Conservation (phyloP, 2,797 vertebrate species). For the Gouania willdenowi region DNA sequence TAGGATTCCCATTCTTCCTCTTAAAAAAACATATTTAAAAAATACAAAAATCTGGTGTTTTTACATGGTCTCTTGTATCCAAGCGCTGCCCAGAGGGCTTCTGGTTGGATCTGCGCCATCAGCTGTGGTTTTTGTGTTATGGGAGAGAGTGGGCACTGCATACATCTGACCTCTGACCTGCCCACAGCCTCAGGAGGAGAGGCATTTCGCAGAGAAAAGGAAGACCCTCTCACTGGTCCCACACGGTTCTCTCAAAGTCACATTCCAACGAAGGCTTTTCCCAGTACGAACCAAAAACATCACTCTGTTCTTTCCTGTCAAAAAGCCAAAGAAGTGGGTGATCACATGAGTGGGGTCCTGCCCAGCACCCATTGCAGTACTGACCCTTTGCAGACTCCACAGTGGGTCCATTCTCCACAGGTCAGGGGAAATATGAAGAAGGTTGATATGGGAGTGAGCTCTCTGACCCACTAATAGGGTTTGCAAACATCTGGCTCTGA, state of each 20-base stretch:
- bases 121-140: constrained; percentile 55
- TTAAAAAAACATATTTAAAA: too few species aligned
- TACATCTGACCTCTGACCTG: constrained; percentile 56
- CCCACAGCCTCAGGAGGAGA: constrained; percentile 57
- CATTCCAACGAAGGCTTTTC: constrained; percentile 77
- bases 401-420: constrained; percentile 55
- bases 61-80: constrained; percentile 27
- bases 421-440: constrained; percentile 60
- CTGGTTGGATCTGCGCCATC: constrained; percentile 40
- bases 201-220: constrained; percentile 59
- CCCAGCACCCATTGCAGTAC: constrained; percentile 48
- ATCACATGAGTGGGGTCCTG: constrained; percentile 71
- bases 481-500: constrained; percentile 30
- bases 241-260: constrained; percentile 61
- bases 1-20: too few species aligned
- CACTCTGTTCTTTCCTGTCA: constrained; percentile 71
- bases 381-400: constrained; percentile 66
- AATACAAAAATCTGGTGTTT: too few species aligned
- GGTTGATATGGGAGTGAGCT: constrained; percentile 28
- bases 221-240: constrained; percentile 58
- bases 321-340: constrained; percentile 66
- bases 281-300: constrained; percentile 71
- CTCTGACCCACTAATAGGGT: constrained; percentile 17
- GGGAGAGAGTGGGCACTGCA: constrained; percentile 46
- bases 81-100: constrained; percentile 35